These are phyloP conservation scores for Tortricodes alternella DNA, from an alignment of 2,888 invertebrate genomes.

Conservation along the genomic window DNA sequence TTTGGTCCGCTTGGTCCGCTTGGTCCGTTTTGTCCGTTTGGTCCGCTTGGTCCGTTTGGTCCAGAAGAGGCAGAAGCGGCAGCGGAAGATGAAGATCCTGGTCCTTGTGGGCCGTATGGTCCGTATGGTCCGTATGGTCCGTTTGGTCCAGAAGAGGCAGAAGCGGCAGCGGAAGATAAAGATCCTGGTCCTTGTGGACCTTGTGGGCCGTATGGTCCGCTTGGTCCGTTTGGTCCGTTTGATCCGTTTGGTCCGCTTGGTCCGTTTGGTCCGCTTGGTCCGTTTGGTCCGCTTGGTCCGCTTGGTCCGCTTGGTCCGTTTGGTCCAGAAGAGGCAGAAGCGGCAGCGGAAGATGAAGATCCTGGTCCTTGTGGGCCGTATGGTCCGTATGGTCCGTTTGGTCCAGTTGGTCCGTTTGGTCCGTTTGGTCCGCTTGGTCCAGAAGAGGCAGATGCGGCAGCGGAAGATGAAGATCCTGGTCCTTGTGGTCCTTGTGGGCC, in stretches of 20 bases:
- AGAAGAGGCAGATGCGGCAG: conserved; percentile 27
- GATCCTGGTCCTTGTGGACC: background rate
- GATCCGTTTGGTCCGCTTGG: background rate
- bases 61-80: background rate
- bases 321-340: background rate
- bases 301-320: background rate
- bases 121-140: background rate
- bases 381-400: background rate
- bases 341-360: conserved; percentile 5
- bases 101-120: background rate
- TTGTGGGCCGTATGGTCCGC: background rate
- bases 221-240: background rate
- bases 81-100: background rate
- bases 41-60: background rate
- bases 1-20: background rate
- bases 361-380: conserved; percentile 2
- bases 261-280: conserved; percentile 6
- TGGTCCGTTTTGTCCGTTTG: background rate
- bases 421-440: conserved; percentile 20
- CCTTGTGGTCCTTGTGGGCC: background rate
- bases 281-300: background rate
- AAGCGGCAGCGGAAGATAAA: background rate
- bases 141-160: background rate
- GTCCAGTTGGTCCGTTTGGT: conserved; percentile 9
- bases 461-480: conserved; percentile 7